Evolutionary conservation across 2,797 vertebrate species (phyloP), one percentile per base, ranked within the genome.

Genomic region (Chromobotia macracanthus): DNA sequence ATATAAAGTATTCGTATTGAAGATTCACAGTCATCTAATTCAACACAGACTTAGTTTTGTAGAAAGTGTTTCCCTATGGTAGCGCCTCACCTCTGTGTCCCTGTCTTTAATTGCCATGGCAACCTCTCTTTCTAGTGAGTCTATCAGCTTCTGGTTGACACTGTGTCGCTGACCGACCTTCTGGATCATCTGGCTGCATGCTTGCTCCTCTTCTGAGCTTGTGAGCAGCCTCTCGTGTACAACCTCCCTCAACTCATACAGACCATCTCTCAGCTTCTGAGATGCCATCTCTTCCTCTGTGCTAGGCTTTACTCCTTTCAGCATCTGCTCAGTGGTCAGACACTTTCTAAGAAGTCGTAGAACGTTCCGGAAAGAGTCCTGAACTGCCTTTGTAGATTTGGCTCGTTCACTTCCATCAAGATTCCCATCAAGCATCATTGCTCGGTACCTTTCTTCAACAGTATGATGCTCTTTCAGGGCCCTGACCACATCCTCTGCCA

Each of bases 181-280:
- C 51, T 91, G 79, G 21, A 91, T 71, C 46, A 87, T 86, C 11
- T 68, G 81, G n/a, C 18, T 70, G 64, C 72, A 90, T 16, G 93
- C 87, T 71, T 82, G 84, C 13, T 94, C 90, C 79, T 97, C 90
- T 2, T 83, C 44, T 0, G 88, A 83, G 60, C 87, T 90, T 12
- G 89, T 93, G 81, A 94, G 81, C 12, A 96, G 86, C 70, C 83
- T 93, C 84, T 95, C 92, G 0, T 92, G 83, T 1, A 91, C 85
- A 8, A 94, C 85, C 0, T 76, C 66, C 23, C 92, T 90, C 77
- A 96, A 90, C 41, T 90, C 90, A 41, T 71, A 55, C 9, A 98
- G 90, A 21, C 80, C 83, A 21, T 81, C 76, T 0, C 94, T 76
- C 2, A 96, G 86, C 4, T 5, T 4, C 77, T 87, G 83, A 12